Conservation (phyloP, 2,797 vertebrate species). For the Scleropages formosus region DNA sequence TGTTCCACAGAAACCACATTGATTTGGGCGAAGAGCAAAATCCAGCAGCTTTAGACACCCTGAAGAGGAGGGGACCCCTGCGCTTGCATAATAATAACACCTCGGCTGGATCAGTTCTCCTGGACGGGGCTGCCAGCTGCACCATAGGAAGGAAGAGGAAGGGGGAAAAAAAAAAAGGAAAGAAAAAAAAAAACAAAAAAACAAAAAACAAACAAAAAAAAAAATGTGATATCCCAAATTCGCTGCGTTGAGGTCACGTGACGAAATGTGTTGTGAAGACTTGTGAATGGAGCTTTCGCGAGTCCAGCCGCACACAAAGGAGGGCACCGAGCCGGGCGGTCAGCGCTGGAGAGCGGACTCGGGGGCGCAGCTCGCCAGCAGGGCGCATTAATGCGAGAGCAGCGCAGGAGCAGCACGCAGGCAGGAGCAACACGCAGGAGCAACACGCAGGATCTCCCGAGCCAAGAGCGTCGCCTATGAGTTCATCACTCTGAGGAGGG, state of each 20-base stretch:
- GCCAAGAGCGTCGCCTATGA: slow-evolving; percentile 87
- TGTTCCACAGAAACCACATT: slow-evolving; percentile 99
- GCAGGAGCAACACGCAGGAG: slow-evolving; percentile 78
- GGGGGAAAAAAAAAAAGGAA: no score
- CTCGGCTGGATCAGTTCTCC: slow-evolving; percentile 91
- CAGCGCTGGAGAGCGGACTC: slow-evolving; percentile 73
- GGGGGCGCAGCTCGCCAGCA: slow-evolving; percentile 80
- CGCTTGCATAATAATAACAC: slow-evolving; percentile 96
- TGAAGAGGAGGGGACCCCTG: slow-evolving; percentile 95
- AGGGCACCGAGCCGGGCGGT: slow-evolving; percentile 77
- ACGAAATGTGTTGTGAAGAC: slow-evolving; percentile 77
- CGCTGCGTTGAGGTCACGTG: slow-evolving; percentile 87
- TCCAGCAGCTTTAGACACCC: slow-evolving; percentile 99
- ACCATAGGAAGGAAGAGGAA: slow-evolving; percentile 78
- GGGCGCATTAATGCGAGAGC: slow-evolving; percentile 85
- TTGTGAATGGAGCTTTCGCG: slow-evolving; percentile 77
- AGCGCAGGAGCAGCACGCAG: no score
- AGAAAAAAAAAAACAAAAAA: no score
- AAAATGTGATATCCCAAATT: slow-evolving; percentile 83
- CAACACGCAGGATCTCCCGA: slow-evolving; percentile 80
- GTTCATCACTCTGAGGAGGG: slow-evolving; percentile 86
- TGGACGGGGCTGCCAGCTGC: slow-evolving; percentile 88
- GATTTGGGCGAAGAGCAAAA: slow-evolving; percentile 98
- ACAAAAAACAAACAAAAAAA: no score
- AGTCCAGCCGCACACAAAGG: slow-evolving; percentile 79